Conservation (phyloP, 2,888 invertebrate species). For the Lumbricus terrestris region DNA sequence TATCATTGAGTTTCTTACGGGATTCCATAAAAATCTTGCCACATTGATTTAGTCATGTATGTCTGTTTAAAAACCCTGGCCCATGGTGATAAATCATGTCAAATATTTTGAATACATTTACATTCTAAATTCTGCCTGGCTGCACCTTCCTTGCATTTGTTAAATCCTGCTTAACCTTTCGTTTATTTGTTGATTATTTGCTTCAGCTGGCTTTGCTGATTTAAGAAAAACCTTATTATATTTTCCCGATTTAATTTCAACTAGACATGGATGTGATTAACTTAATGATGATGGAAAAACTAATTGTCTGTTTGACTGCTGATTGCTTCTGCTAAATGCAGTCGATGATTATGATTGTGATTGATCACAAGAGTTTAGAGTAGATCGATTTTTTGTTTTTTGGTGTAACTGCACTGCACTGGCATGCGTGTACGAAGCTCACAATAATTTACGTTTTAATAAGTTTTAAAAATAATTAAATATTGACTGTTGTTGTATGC, state of each 20-base stretch:
- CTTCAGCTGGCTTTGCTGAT: neutral
- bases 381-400: too few species aligned
- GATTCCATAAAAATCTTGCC: neutral
- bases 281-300: neutral
- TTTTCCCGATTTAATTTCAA: neutral
- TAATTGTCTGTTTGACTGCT: neutral
- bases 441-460: too few species aligned
- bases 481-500: neutral
- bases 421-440: neutral
- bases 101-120: neutral
- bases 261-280: neutral
- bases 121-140: neutral
- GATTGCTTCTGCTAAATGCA: neutral
- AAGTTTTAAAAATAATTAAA: neutral
- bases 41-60: neutral
- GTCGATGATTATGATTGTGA: neutral
- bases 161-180: neutral
- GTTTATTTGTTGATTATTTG: neutral
- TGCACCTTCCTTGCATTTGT: neutral
- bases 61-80: too few species aligned
- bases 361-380: neutral
- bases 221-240: neutral
- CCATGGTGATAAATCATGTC: too few species aligned
- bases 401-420: neutral
- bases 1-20: neutral